These are phyloP conservation scores for Bovichtus variegatus DNA, from an alignment of 2,797 vertebrate species.

Conservation along the genomic window DNA sequence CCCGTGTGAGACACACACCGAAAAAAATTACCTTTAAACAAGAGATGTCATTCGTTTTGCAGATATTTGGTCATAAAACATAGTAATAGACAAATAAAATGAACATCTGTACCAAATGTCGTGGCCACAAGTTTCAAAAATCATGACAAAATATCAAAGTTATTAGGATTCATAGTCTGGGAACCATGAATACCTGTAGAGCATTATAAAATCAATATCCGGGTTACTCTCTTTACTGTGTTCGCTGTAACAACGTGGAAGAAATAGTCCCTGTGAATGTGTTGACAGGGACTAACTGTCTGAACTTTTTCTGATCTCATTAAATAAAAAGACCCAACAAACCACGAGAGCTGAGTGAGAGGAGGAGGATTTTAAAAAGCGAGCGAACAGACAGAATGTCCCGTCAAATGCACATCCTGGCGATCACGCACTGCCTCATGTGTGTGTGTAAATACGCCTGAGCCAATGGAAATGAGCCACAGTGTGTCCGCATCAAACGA, in stretches of 20 bases:
- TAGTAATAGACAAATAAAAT: no score
- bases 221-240: background rate
- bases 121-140: no score
- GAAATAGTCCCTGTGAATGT: background rate
- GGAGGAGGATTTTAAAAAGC: background rate
- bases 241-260: background rate
- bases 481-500: constrained; percentile 70
- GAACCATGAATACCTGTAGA: background rate
- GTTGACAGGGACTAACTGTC: constrained; percentile 20
- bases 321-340: constrained; percentile 4
- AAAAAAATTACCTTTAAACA: no score
- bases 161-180: background rate
- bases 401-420: no score
- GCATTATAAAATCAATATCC: background rate
- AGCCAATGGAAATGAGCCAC: constrained; percentile 80
- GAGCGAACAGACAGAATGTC: no score
- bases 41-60: no score
- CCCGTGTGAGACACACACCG: no score
- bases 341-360: background rate
- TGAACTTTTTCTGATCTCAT: background rate
- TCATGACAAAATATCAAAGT: background rate
- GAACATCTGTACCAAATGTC: no score
- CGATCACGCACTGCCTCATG: no score
- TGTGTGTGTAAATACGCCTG: constrained; percentile 84
- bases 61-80: no score